phyloP scores from a whole-genome alignment of 1,140 invertebrate species.

The Carposina sasakii region DNA sequence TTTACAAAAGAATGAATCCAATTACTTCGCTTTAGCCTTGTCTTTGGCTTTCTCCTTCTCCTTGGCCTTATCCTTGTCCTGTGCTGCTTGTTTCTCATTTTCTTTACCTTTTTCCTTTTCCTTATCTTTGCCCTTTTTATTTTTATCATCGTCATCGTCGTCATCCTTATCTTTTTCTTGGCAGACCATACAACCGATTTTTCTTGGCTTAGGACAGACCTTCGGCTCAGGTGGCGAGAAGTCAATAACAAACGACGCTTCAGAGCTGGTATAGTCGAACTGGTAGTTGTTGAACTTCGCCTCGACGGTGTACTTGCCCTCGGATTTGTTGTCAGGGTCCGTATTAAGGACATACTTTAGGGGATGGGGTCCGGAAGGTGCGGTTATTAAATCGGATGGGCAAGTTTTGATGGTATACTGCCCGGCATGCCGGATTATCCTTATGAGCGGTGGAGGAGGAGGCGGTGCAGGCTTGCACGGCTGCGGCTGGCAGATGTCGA shows the following conservation, averaged over 20 bases:
- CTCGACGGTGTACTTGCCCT: conserved; percentile 51
- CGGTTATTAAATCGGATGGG: conserved; percentile 52
- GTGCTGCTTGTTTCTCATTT: too few relatives aligned
- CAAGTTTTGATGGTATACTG: conserved; percentile 58
- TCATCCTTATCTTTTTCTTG: too few relatives aligned
- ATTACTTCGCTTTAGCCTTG: too few relatives aligned
- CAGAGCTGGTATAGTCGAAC: conserved; percentile 60
- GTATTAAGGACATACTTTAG: conserved; percentile 59
- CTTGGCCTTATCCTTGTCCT: too few relatives aligned
- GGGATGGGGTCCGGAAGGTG: conserved; percentile 55
- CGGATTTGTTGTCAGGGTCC: conserved; percentile 19
- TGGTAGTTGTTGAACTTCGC: conserved; percentile 61
- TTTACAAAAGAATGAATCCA: too few relatives aligned
- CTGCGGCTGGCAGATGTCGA: conserved; percentile 31
- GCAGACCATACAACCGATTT: conserved; percentile 24
- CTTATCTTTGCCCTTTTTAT: too few relatives aligned
- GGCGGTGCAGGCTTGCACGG: conserved; percentile 33
- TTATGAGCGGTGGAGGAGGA: conserved; percentile 39
- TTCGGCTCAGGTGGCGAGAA: conserved; percentile 54
- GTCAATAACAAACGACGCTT: conserved; percentile 56
- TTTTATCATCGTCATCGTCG: too few relatives aligned
- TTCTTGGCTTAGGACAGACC: conserved; percentile 37
- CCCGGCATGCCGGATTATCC: conserved; percentile 51
- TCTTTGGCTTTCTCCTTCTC: too few relatives aligned
- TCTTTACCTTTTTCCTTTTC: too few relatives aligned